Conservation (phyloP, 2,797 vertebrate species). For the Onychomys arenicola region DNA sequence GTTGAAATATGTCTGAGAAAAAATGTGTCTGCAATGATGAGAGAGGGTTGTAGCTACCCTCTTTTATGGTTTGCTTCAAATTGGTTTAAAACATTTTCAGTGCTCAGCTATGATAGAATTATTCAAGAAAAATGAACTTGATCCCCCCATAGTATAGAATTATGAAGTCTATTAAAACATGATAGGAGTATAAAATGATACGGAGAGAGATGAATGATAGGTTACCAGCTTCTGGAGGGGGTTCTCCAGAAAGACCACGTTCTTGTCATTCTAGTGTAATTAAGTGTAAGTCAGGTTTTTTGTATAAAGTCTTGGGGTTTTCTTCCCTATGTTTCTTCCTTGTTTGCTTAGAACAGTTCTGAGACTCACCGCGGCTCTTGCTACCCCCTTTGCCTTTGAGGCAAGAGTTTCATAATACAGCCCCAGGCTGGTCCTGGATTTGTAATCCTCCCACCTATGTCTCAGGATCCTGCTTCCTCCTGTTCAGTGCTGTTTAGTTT, state of each 20-base stretch:
- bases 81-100: constrained; percentile 28
- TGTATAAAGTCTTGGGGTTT: constrained; percentile 9
- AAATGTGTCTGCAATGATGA: not conserved
- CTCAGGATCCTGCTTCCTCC: not conserved
- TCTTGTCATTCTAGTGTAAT: constrained; percentile 6
- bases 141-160: not conserved
- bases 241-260: not conserved
- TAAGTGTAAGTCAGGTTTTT: constrained; percentile 36
- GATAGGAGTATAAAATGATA: constrained; percentile 19
- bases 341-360: constrained; percentile 42
- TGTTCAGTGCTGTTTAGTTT: not conserved
- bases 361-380: not conserved
- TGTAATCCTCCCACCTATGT: not conserved
- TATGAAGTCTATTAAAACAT: constrained; percentile 47
- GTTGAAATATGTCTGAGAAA: constrained; percentile 31
- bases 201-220: not conserved
- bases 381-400: not conserved
- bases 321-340: constrained; percentile 7
- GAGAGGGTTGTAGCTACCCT: not conserved
- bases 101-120: constrained; percentile 19
- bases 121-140: constrained; percentile 24
- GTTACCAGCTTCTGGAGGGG: not conserved
- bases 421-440: not conserved
- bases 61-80: constrained; percentile 10
- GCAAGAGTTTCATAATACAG: not conserved